Base-by-base conservation (phyloP, 2,888 invertebrate genomes). In the Phymatocera aterrima region DNA sequence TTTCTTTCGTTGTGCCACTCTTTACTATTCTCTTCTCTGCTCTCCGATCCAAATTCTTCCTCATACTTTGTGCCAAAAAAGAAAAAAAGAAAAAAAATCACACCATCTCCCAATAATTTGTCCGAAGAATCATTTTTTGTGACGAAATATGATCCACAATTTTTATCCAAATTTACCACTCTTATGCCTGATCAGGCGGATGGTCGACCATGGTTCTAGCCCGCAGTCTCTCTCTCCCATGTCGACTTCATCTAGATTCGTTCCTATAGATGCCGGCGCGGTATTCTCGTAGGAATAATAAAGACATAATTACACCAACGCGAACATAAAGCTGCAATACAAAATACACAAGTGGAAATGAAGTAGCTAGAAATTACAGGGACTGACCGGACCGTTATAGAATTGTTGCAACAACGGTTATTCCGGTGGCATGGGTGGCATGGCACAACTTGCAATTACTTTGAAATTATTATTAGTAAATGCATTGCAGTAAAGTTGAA, bases 401-500 rank as follows among this genome's bases (percentile, higher is more conserved):
- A 64, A 64, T 64, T 10, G 61, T 37, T 34, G 61, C 34, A 64
- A 64, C 37, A 64, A 64, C 61, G n/a, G 37, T 57, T 28, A 28
- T 24, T 21, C 10, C 37, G 6, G 37, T 34, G 54, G 24, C 15
- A 24, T 61, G 6, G n/a, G 24, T 28, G 24, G 61, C 34, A 37
- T 64, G 34, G 34, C n/a, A 64, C 15, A n/a, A n/a, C 21, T 24
- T 46, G 24, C 40, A 46, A 68, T 68, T 12, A 68, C 46, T 46
- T 68, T 28, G 24, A 68, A 68, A 68, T 68, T 68, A 46, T 68
- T 68, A 68, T 46, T 68, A 15, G 21, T 43, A 68, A 68, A 68
- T 68, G n/a, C n/a, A 28, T 24, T 46, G 46, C 34, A 28, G 34
- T 46, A 40, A 68, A 43, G 15, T 68, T 68, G 31, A 43, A n/a